A percentile compares a stretch with the other conserved stretches of the same genome.
phyloP scores from a whole-genome alignment of 2,113 vertebrate species.

The Arizona elegans region DNA sequence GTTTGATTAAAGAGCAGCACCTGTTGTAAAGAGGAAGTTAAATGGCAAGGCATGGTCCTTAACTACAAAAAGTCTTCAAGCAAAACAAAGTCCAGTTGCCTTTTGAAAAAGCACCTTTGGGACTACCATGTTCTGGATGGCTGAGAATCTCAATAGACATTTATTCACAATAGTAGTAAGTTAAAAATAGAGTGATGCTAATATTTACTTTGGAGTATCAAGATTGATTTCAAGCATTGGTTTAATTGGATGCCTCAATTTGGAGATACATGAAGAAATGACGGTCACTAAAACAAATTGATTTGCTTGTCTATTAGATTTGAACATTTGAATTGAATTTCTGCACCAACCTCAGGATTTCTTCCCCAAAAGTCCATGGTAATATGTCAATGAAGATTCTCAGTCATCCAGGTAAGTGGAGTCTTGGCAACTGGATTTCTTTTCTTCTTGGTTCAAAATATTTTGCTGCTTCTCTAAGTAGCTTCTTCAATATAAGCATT shows the following conservation, averaged over 20 bases:
- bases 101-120: too few relatives aligned
- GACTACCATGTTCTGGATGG: too few relatives aligned
- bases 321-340: background rate
- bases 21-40: background rate
- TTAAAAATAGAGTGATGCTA: background rate
- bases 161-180: background rate
- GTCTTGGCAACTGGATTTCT: background rate
- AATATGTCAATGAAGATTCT: background rate
- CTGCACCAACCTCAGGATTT: background rate
- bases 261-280: background rate
- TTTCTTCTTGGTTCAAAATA: background rate
- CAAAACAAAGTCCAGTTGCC: too few relatives aligned
- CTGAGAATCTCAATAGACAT: too few relatives aligned
- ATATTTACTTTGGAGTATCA: background rate
- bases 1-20: background rate
- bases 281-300: background rate
- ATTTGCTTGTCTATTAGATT: background rate
- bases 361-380: background rate
- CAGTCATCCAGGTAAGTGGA: background rate
- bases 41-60: background rate
- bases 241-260: background rate
- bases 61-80: background rate
- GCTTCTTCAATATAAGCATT: background rate
- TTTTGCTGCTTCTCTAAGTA: background rate
- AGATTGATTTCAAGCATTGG: background rate